A percentile compares a stretch with the other conserved stretches of the same genome.
These are phyloP conservation scores for Chondrosia reniformis DNA, from an alignment of 37 sponge, comb jelly and placozoan genomes.

Conservation along the genomic window DNA sequence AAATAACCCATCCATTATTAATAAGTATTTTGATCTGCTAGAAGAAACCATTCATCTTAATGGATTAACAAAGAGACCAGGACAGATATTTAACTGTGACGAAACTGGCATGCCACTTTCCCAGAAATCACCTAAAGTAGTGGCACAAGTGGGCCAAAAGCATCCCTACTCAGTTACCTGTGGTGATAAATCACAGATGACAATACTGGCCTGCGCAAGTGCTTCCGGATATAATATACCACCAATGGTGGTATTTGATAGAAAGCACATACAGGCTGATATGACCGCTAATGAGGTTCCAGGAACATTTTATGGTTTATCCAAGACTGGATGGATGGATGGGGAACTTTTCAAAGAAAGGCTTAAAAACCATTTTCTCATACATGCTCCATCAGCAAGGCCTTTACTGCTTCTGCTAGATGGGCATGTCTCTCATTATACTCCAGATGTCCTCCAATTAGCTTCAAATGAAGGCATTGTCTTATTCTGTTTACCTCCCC, in stretches of 20 bases:
- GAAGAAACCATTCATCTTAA: background rate
- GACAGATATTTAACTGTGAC: conserved; percentile 20
- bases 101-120: conserved; percentile 14
- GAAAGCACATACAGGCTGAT: background rate
- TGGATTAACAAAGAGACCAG: conserved; percentile 2
- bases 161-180: conserved; percentile 1
- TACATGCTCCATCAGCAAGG: conserved; percentile 25
- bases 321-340: conserved; percentile 36
- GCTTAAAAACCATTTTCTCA: conserved; percentile 32
- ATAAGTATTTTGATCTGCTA: conserved; percentile 14
- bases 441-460: background rate
- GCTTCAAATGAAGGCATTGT: conserved; percentile 6
- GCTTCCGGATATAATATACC: conserved; percentile 24
- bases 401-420: conserved; percentile 30
- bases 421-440: conserved; percentile 38
- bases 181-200: conserved; percentile 15
- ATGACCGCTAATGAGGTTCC: conserved; percentile 15
- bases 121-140: background rate
- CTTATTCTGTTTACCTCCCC: conserved; percentile 15
- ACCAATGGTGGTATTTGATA: conserved; percentile 18
- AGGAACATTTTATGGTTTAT: conserved; percentile 8
- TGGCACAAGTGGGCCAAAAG: conserved; percentile 1
- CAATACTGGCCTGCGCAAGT: conserved; percentile 15
- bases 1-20: background rate
- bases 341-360: conserved; percentile 7